Percentiles rank a stretch among this genome's conserved stretches.
Conservation (phyloP, 1,140 invertebrate genomes). For the Drosophila lacteicornis region DNA sequence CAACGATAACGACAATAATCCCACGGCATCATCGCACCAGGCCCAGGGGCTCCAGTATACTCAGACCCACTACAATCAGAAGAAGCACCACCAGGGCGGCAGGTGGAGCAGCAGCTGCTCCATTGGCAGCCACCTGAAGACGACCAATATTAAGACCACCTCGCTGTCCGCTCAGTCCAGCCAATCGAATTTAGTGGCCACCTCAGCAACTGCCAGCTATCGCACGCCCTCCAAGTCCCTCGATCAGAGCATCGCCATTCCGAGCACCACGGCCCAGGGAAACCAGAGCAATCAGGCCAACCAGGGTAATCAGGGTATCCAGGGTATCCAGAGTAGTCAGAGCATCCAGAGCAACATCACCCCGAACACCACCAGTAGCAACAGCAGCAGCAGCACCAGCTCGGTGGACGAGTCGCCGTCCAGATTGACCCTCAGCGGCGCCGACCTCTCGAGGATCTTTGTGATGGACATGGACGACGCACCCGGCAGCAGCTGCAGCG, state of each 20-base stretch:
- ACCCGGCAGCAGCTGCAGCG: slow-evolving; percentile 71
- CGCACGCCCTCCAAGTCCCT: slow-evolving; percentile 71
- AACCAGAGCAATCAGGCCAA: slow-evolving; percentile 10
- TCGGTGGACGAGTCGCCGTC: slow-evolving; percentile 79
- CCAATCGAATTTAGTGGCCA: slow-evolving; percentile 79
- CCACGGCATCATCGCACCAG: slow-evolving; percentile 44
- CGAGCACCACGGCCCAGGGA: slow-evolving; percentile 23
- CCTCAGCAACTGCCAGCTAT: slow-evolving; percentile 60
- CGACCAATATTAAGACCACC: slow-evolving; percentile 84
- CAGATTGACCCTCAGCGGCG: slow-evolving; percentile 67
- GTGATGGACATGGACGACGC: slow-evolving; percentile 80
- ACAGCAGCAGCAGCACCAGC: slow-evolving; percentile 56
- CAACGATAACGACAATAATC: slow-evolving; percentile 84
- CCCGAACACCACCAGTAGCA: slow-evolving; percentile 37
- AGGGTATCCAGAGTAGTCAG: slow-evolving; percentile 7
- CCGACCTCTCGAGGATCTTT: slow-evolving; percentile 78
- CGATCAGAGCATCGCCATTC: slow-evolving; percentile 57
- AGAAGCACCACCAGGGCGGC: slow-evolving; percentile 26
- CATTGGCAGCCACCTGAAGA: slow-evolving; percentile 76
- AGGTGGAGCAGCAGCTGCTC: slow-evolving; percentile 81
- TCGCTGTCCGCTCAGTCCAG: slow-evolving; percentile 78
- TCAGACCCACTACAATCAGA: slow-evolving; percentile 40
- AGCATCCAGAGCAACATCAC: slow-evolving; percentile 25
- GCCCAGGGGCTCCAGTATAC: slow-evolving; percentile 16
- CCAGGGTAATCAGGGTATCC: slow-evolving; percentile 23